A percentile compares a stretch with the other conserved stretches of the same genome.
These are phyloP conservation scores for Maniola jurtina DNA, from an alignment of 1,140 invertebrate species.

Conservation along the genomic window DNA sequence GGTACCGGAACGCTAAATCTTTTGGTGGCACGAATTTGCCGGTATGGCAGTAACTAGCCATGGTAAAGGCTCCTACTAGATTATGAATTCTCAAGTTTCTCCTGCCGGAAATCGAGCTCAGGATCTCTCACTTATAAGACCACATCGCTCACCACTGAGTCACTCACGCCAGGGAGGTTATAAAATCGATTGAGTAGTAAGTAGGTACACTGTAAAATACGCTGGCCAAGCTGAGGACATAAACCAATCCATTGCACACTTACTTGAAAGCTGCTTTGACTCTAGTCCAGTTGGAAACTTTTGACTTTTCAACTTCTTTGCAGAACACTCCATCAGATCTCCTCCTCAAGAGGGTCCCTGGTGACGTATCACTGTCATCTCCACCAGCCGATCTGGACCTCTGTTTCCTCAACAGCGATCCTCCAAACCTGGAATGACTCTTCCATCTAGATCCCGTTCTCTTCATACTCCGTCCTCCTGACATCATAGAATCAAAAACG, in stretches of 20 bases:
- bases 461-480: slow-evolving; percentile 69
- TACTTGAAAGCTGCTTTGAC: slow-evolving; percentile 90
- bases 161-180: too few relatives aligned
- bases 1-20: too few relatives aligned
- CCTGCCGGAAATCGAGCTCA: too few relatives aligned
- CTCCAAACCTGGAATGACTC: slow-evolving; percentile 66
- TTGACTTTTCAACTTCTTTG: slow-evolving; percentile 72
- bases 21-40: too few relatives aligned
- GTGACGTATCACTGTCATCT: slow-evolving; percentile 67
- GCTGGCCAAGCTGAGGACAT: too few relatives aligned
- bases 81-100: too few relatives aligned
- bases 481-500: slow-evolving; percentile 79
- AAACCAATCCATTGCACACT: slow-evolving; percentile 37
- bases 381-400: slow-evolving; percentile 74
- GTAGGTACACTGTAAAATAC: too few relatives aligned
- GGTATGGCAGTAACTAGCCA: too few relatives aligned
- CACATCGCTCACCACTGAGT: too few relatives aligned
- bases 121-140: too few relatives aligned
- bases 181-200: too few relatives aligned
- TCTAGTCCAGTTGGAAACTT: slow-evolving; percentile 90
- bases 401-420: slow-evolving; percentile 71
- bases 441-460: slow-evolving; percentile 74
- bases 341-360: slow-evolving; percentile 59
- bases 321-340: slow-evolving; percentile 61
- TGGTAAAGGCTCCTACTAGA: too few relatives aligned